Evolutionary conservation across 1,140 invertebrate genomes (phyloP).

Genomic region (Drosophila oshimai): DNA sequence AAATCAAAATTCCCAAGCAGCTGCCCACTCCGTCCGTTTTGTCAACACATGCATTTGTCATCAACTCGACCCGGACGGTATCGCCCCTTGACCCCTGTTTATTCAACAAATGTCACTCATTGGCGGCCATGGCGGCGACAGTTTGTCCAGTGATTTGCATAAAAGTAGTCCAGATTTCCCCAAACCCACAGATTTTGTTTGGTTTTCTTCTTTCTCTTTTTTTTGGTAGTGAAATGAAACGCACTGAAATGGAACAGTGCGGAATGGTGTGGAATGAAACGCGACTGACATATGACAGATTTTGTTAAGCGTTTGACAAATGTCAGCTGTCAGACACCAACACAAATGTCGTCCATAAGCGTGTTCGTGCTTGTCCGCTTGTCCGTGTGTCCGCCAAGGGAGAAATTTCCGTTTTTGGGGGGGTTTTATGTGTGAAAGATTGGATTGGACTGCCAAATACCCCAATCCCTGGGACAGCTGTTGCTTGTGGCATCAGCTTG

Average conservation of each 20-base stretch:
- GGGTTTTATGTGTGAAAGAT: neutral
- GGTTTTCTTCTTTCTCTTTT: no score
- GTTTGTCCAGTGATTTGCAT: constrained; percentile 73
- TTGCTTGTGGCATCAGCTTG: constrained; percentile 40
- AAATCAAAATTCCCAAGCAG: constrained; percentile 65
- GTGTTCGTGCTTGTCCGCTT: neutral
- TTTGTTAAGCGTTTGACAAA: constrained; percentile 80
- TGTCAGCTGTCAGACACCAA: constrained; percentile 75
- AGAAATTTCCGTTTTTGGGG: neutral
- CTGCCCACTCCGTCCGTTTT: constrained; percentile 22
- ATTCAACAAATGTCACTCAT: constrained; percentile 22
- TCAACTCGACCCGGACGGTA: constrained; percentile 31
- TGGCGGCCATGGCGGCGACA: constrained; percentile 39
- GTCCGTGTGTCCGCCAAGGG: neutral
- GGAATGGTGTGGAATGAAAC: constrained; percentile 20
- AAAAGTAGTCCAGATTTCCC: constrained; percentile 49
- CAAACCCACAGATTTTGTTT: neutral
- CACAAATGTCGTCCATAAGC: constrained; percentile 34
- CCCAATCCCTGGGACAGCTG: constrained; percentile 21
- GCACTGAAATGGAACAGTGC: constrained; percentile 10
- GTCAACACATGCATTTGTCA: constrained; percentile 80
- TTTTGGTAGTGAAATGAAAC: constrained; percentile 21
- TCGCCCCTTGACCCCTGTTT: neutral
- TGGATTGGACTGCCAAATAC: neutral
- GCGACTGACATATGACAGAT: constrained; percentile 59